Evolutionary conservation across 1,140 invertebrate species (phyloP).

Genomic region (Dendrolimus kikuchii): DNA sequence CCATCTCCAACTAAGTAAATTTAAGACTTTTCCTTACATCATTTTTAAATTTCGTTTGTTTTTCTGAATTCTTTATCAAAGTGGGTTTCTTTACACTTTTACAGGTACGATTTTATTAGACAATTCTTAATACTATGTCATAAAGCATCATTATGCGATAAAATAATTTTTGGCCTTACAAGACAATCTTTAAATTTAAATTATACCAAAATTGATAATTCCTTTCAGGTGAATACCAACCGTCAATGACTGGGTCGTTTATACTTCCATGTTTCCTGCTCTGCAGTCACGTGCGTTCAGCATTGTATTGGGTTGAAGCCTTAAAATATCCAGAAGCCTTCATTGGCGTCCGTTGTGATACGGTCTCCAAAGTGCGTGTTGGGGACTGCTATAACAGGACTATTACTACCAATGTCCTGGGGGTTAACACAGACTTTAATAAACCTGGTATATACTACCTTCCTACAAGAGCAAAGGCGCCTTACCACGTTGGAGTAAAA

Average conservation of each 20-base stretch:
- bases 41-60: no score
- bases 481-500: constrained; percentile 37
- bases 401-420: constrained; percentile 32
- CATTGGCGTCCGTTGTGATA: constrained; percentile 34
- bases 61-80: no score
- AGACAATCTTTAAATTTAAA: no score
- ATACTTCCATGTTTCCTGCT: constrained; percentile 50
- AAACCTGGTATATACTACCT: constrained; percentile 53
- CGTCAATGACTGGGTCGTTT: constrained; percentile 32
- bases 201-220: no score
- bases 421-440: constrained; percentile 43
- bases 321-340: constrained; percentile 36
- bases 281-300: constrained; percentile 51
- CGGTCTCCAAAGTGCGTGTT: constrained; percentile 26
- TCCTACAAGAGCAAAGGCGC: constrained; percentile 31
- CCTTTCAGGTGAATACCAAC: constrained; percentile 48
- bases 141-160: no score
- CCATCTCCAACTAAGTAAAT: no score
- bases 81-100: no score
- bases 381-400: constrained; percentile 36
- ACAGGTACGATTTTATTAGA: no score
- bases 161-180: no score
- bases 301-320: constrained; percentile 37
- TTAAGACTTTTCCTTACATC: no score
- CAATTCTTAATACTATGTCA: no score